phyloP scores from a whole-genome alignment of 1,140 invertebrate genomes.

The Drosophila nikananu region DNA sequence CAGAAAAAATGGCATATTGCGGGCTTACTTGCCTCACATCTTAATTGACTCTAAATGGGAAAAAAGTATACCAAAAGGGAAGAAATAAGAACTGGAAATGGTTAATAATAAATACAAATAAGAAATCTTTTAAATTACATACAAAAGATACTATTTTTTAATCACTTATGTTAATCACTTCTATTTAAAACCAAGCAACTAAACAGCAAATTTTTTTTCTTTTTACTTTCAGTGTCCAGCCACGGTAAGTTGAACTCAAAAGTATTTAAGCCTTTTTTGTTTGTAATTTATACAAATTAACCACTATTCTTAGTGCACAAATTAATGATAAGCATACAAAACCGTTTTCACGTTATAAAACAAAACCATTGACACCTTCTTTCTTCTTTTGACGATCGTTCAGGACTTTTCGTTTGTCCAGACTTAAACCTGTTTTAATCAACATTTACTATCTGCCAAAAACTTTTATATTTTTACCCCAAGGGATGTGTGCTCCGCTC shows the following conservation, averaged over 20 bases:
- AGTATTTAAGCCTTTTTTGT: not conserved
- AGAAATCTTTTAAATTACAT: not conserved
- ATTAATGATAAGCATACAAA: conserved; percentile 29
- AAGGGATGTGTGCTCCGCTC: conserved; percentile 6
- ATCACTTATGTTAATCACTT: not conserved
- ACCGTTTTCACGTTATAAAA: conserved; percentile 48
- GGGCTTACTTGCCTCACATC: conserved; percentile 13
- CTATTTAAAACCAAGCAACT: not conserved
- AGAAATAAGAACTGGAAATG: not conserved
- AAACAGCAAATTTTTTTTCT: not conserved
- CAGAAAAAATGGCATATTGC: not conserved
- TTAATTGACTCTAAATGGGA: conserved; percentile 26
- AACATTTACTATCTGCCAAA: conserved; percentile 32
- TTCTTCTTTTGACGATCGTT: conserved; percentile 2
- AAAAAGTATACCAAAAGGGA: not conserved
- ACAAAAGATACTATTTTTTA: not conserved
- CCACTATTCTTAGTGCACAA: not conserved
- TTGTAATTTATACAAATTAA: conserved; percentile 1
- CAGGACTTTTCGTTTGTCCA: conserved; percentile 24
- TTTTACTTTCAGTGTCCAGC: conserved; percentile 72
- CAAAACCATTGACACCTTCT: conserved; percentile 46
- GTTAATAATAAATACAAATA: not conserved
- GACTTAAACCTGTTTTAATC: conserved; percentile 38
- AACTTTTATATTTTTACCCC: conserved; percentile 8
- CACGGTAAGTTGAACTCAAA: conserved; percentile 56